These are phyloP conservation scores for Rafetus swinhoei DNA, from an alignment of 2,113 vertebrate genomes.

Conservation along the genomic window DNA sequence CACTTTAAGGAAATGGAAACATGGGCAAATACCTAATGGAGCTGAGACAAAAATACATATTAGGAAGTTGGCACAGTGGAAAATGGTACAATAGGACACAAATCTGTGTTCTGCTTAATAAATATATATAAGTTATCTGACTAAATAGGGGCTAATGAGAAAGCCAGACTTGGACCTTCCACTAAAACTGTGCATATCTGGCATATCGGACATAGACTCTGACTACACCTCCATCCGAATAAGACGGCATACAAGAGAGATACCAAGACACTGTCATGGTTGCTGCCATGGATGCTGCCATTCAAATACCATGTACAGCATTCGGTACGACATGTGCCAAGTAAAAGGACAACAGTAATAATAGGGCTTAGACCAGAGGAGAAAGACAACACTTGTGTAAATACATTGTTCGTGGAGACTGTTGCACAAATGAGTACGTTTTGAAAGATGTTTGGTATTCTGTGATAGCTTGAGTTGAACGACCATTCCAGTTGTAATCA, in stretches of 20 bases:
- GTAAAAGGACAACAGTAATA: not conserved
- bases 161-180: conserved; percentile 51
- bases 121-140: conserved; percentile 50
- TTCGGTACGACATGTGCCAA: conserved; percentile 16
- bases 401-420: not conserved
- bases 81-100: conserved; percentile 50
- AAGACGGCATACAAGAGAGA: conserved; percentile 62
- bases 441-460: not conserved
- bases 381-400: not conserved
- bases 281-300: conserved; percentile 47
- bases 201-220: conserved; percentile 19
- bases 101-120: conserved; percentile 17
- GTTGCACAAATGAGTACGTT: not conserved
- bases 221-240: conserved; percentile 56
- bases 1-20: not conserved
- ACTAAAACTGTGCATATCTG: conserved; percentile 44
- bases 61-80: conserved; percentile 60
- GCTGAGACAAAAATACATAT: conserved; percentile 34
- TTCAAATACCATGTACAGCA: conserved; percentile 49
- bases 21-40: not conserved
- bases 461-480: not conserved
- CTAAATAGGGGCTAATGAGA: conserved; percentile 62
- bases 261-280: conserved; percentile 16
- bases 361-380: not conserved
- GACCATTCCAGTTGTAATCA: not conserved